Conservation (phyloP, 2,113 vertebrate genomes). For the Passer domesticus region DNA sequence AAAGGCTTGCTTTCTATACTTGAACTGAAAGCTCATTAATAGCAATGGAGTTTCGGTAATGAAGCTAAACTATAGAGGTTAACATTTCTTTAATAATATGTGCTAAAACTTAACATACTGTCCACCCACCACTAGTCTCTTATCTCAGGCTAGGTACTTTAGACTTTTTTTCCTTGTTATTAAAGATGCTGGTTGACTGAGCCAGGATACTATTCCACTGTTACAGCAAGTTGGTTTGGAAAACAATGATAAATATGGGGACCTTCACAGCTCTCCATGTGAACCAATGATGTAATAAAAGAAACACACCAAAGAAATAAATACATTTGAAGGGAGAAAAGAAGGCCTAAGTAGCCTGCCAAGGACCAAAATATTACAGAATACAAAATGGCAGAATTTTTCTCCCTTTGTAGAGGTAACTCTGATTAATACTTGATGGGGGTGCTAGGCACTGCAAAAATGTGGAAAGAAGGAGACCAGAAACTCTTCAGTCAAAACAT, state of each 20-base stretch:
- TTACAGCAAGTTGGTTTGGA: not conserved
- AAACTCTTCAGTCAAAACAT: not conserved
- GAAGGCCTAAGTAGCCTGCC: not conserved
- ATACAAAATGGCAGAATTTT: not conserved
- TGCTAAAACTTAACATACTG: not conserved
- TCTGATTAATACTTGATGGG: not conserved
- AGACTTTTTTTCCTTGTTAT: not conserved
- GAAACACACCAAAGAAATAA: not conserved
- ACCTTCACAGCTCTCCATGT: not conserved
- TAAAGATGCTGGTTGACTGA: not conserved
- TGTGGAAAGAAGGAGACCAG: not conserved
- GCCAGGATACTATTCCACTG: not conserved
- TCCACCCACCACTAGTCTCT: not conserved
- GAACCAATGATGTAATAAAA: not conserved
- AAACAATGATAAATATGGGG: not conserved
- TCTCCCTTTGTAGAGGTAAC: not conserved
- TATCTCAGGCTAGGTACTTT: not conserved
- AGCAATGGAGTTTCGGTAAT: not conserved
- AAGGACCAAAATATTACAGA: not conserved
- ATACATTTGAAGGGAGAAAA: not conserved
- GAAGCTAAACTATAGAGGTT: not conserved
- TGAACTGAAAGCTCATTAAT: not conserved
- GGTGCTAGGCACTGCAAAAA: not conserved
- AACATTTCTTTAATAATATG: not conserved
- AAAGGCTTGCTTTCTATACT: not conserved